A percentile compares a stretch with the other conserved stretches of the same genome.
phyloP scores from a whole-genome alignment of 2,113 vertebrate genomes.

The Arenaria interpres region DNA sequence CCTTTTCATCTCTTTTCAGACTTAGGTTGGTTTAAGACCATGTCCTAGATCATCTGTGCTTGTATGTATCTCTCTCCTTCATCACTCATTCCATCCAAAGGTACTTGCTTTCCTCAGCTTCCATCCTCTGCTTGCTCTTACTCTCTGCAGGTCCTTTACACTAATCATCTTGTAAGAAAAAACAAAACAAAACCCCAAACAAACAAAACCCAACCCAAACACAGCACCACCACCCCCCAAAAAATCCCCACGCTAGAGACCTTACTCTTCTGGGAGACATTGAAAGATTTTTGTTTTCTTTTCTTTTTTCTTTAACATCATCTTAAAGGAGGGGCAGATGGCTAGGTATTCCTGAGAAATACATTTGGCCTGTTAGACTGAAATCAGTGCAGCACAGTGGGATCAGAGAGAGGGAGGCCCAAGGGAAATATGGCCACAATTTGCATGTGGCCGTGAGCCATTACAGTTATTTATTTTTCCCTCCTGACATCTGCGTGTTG shows the following conservation, averaged over 20 bases:
- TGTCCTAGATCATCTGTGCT: not conserved
- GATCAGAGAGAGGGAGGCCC: not conserved
- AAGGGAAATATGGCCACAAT: constrained; percentile 2
- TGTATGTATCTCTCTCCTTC: not conserved
- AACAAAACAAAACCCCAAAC: not conserved
- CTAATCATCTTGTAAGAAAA: not conserved
- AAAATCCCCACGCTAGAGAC: not conserved
- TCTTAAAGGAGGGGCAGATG: not conserved
- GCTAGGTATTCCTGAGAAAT: not conserved
- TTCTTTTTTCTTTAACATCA: not conserved
- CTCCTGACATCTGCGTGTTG: constrained; percentile 42
- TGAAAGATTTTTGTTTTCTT: not conserved
- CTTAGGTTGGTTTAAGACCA: not conserved
- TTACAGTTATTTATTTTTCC: constrained; percentile 37
- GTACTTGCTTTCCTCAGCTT: not conserved
- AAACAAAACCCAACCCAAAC: not conserved
- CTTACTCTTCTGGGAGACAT: not conserved
- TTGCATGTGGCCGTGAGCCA: constrained; percentile 19
- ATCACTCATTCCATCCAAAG: not conserved
- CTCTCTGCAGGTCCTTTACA: not conserved
- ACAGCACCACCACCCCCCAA: not conserved
- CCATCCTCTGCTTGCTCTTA: not conserved
- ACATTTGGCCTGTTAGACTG: not conserved
- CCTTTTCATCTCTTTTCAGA: not conserved
- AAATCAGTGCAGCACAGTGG: not conserved